These are phyloP conservation scores for Panurus biarmicus DNA, from an alignment of 2,113 vertebrate genomes.

Conservation along the genomic window DNA sequence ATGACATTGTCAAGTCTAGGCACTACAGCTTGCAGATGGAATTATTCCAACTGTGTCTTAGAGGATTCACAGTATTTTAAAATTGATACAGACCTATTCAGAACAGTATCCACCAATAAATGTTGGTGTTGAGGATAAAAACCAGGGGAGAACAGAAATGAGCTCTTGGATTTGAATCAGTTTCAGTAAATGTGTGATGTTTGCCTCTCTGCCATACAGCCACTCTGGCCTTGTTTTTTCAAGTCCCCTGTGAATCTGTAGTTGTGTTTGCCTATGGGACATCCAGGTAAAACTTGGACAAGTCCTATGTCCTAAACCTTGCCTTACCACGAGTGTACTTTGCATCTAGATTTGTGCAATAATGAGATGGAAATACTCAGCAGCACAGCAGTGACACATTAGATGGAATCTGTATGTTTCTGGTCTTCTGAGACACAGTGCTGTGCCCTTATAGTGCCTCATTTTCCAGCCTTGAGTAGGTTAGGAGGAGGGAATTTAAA, in stretches of 20 bases:
- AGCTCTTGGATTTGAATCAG: not conserved
- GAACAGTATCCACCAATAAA: not conserved
- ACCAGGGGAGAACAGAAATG: not conserved
- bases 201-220: not conserved
- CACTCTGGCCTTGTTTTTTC: not conserved
- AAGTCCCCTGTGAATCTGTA: not conserved
- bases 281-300: not conserved
- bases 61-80: not conserved
- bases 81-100: not conserved
- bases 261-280: not conserved
- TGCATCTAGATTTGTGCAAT: not conserved
- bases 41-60: not conserved
- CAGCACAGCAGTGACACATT: not conserved
- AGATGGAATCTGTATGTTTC: not conserved
- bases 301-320: not conserved
- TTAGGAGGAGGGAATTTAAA: not conserved
- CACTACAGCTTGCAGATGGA: not conserved
- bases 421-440: not conserved
- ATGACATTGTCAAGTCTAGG: not conserved
- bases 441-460: not conserved
- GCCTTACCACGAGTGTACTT: not conserved
- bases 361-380: not conserved
- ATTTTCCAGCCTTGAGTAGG: not conserved
- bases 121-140: not conserved
- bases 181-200: not conserved